phyloP scores from a whole-genome alignment of 2,113 vertebrate genomes.

The Dermatemys mawii region DNA sequence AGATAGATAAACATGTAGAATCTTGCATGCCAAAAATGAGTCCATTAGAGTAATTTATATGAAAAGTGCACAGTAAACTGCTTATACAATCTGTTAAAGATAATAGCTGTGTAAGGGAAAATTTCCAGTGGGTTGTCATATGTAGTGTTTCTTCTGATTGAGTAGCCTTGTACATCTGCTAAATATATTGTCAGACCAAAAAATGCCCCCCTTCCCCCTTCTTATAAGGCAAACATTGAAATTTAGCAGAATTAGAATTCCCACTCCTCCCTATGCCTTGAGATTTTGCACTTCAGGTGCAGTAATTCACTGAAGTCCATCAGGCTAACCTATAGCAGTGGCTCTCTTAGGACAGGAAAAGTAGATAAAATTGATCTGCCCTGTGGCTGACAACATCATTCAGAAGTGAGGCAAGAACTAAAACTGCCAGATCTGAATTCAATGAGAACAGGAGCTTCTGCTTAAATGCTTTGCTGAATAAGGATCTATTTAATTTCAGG shows the following conservation, averaged over 20 bases:
- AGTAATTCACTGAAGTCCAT: too few species aligned
- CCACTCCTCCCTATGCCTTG: accelerated
- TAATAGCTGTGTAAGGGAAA: neutral
- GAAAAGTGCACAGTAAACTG: neutral
- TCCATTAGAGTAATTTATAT: neutral
- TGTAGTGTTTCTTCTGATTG: neutral
- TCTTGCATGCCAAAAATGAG: neutral
- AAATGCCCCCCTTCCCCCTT: neutral
- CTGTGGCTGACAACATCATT: too few species aligned
- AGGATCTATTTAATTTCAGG: too few species aligned
- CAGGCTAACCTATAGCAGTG: too few species aligned
- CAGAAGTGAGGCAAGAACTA: too few species aligned
- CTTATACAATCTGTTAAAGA: neutral
- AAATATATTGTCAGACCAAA: accelerated
- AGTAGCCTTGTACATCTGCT: neutral
- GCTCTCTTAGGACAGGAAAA: too few species aligned
- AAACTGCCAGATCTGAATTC: too few species aligned
- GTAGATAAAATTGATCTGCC: too few species aligned
- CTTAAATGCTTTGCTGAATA: too few species aligned
- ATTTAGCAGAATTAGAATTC: neutral
- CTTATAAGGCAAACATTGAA: accelerated
- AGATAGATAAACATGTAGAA: neutral
- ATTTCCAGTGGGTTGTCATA: accelerated
- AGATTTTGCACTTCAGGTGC: neutral
- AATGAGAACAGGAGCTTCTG: too few species aligned